Percentiles rank a stretch among this genome's conserved stretches.
phyloP scores from a whole-genome alignment of 1,140 invertebrate genomes.

The Nephila pilipes region DNA sequence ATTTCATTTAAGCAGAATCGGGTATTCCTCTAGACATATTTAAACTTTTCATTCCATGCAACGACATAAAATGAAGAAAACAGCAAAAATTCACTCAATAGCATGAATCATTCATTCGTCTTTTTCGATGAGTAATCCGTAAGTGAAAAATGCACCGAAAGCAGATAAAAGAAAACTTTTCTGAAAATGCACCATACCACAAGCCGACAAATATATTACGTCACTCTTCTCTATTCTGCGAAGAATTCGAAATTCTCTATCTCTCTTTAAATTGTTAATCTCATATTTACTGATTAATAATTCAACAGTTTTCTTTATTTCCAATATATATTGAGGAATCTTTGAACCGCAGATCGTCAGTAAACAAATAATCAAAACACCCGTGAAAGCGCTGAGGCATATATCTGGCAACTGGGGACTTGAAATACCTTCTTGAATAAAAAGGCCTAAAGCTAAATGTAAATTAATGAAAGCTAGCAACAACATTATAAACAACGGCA shows the following conservation, averaged over 20 bases:
- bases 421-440: not conserved
- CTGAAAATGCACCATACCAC: not conserved
- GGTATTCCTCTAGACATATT: too few species aligned
- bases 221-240: not conserved
- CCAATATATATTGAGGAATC: not conserved
- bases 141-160: not conserved
- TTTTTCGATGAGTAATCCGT: not conserved
- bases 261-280: not conserved
- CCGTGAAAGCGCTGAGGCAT: not conserved
- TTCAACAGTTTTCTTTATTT: not conserved
- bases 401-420: not conserved
- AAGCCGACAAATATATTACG: not conserved
- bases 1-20: too few species aligned
- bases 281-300: not conserved
- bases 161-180: not conserved
- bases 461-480: not conserved
- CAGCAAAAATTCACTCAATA: too few species aligned
- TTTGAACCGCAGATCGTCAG: not conserved
- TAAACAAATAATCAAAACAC: not conserved
- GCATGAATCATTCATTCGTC: too few species aligned
- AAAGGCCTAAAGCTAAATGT: not conserved
- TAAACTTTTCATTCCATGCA: too few species aligned
- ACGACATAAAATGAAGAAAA: too few species aligned
- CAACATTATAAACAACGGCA: not conserved
- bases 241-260: not conserved